A percentile compares a stretch with the other conserved stretches of the same genome.
phyloP scores from a whole-genome alignment of 2,888 invertebrate genomes.

The Euphydryas editha region DNA sequence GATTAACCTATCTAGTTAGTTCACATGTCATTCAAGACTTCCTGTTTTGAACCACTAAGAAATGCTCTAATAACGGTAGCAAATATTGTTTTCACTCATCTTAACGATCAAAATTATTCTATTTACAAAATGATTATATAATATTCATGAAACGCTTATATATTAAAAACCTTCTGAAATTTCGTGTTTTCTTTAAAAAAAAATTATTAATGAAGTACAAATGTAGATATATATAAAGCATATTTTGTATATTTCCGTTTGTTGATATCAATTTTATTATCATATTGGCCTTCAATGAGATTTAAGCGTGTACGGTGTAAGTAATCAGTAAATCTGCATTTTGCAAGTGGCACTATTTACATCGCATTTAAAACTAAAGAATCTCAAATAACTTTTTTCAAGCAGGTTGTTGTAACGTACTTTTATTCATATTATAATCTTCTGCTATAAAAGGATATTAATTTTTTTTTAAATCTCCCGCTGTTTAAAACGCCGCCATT shows the following conservation, averaged over 20 bases:
- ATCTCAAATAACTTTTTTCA: too few relatives aligned
- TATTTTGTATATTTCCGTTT: too few relatives aligned
- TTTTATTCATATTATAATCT: too few relatives aligned
- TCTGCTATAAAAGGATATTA: neutral
- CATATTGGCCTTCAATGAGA: too few relatives aligned
- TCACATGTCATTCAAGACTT: slow-evolving; percentile 58
- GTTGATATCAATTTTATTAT: too few relatives aligned
- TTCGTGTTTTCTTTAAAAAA: neutral
- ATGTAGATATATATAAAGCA: too few relatives aligned
- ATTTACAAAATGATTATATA: neutral
- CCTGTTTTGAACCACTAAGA: slow-evolving; percentile 55
- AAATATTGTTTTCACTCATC: slow-evolving; percentile 14
- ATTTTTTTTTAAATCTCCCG: too few relatives aligned
- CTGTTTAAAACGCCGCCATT: neutral
- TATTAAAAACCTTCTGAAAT: too few relatives aligned
- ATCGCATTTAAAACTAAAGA: neutral
- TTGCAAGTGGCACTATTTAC: slow-evolving; percentile 11
- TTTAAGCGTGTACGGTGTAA: slow-evolving; percentile 52
- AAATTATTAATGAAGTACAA: neutral
- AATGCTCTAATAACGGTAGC: slow-evolving; percentile 62
- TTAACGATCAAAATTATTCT: slow-evolving; percentile 5
- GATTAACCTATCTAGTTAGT: slow-evolving; percentile 57
- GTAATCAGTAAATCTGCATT: slow-evolving; percentile 42
- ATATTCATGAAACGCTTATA: too few relatives aligned
- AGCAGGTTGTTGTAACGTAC: too few relatives aligned